These are phyloP conservation scores for Hippopotamyrus pictus DNA, from an alignment of 2,797 vertebrate genomes.

Conservation along the genomic window DNA sequence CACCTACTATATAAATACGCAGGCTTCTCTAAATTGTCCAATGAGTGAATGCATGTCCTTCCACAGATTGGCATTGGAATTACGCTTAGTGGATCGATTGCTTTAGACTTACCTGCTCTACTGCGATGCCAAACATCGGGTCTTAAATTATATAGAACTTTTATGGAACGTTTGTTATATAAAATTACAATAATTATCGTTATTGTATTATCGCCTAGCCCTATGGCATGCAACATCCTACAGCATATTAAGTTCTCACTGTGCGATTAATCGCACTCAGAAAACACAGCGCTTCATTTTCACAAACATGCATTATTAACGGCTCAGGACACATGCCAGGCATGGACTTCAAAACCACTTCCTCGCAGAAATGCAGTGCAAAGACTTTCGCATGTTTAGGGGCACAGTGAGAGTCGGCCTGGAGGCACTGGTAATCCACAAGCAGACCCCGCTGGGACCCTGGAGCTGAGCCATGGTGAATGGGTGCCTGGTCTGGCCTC, in stretches of 20 bases:
- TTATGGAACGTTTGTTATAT: neutral
- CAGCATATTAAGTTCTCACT: neutral
- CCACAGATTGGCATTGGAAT: neutral
- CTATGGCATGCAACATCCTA: neutral
- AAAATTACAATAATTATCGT: neutral
- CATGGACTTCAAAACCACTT: neutral
- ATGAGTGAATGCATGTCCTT: neutral
- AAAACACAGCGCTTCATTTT: neutral
- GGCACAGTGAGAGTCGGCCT: neutral
- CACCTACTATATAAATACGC: neutral
- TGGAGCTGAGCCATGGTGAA: neutral
- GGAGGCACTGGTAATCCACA: neutral
- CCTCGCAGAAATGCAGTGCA: neutral
- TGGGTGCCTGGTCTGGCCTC: neutral
- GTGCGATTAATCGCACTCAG: neutral
- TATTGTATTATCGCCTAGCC: neutral
- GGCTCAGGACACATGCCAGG: neutral
- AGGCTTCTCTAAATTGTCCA: neutral
- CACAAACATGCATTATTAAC: neutral
- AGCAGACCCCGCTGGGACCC: neutral
- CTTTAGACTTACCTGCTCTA: neutral
- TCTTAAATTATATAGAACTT: neutral
- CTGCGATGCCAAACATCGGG: neutral
- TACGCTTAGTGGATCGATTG: neutral
- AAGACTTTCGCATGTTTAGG: neutral